Evolutionary conservation across 2,888 invertebrate genomes (phyloP), one percentile per base, ranked within the genome.

Genomic region (Dryomyza anilis): DNA sequence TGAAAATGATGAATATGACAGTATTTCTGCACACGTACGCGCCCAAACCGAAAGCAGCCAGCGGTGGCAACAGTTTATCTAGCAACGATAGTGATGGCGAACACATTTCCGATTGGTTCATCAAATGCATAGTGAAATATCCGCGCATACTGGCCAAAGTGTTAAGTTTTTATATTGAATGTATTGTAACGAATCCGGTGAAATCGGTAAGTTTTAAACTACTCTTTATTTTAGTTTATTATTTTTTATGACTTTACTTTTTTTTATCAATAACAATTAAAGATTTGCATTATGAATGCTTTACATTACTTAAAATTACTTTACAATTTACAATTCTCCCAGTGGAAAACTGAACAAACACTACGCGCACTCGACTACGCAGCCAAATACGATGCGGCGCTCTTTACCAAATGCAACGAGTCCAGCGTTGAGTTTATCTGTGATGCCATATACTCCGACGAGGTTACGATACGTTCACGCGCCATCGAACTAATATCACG

Each of bases 41-140:
- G 5, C 71, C 77, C 5, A 74, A 72, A 59, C 72, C 79, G 2
- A 77, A 67, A 19, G 48, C 66, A 14, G 67, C 45, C 16, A 64
- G 43, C 46, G 45, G 63, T 46, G 57, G 65, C 16, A 46, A 27
- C 6, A 12, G 8, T 19, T 33, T 46, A 3, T 50, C 33, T 1
- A 69, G 55, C 19, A 59, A 63, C 43, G 64, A 58, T 21, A 68
- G 72, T 50, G 72, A 64, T 23, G 78, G 78, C 12, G 81, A 81
- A 14, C 82, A 83, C 63, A 82, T 83, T 7, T 81, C 81, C 0
- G 82, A 81, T 69, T 83, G 83, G 82, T 81, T 81, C 64, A 78
- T 82, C 0, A 74, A 75, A 53, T 73, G 76, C 0, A 77, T 83
- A 23, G 75, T 71, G 0, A 83, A 82, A 52, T 81, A 79, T 68